phyloP scores from a whole-genome alignment of 2,888 invertebrate species.

The Lottia gigantea region DNA sequence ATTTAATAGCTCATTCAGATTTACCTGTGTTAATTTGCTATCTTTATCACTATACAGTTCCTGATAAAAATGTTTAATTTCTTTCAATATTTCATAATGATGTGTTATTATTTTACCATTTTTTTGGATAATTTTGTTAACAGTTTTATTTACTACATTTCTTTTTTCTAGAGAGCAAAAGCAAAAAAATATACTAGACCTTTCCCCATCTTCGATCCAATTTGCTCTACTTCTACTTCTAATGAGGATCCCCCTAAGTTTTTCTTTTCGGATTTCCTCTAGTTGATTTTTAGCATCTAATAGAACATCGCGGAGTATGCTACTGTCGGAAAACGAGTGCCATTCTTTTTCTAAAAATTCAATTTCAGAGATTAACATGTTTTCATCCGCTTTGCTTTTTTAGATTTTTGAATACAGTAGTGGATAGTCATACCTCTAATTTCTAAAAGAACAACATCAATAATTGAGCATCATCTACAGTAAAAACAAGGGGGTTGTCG shows the following conservation, averaged over 20 bases:
- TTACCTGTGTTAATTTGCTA: not conserved
- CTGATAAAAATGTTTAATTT: not conserved
- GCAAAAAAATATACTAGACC: not conserved
- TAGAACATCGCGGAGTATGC: too few relatives aligned
- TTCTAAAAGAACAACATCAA: too few relatives aligned
- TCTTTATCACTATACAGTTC: not conserved
- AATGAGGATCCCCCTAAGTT: not conserved
- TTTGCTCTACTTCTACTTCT: not conserved
- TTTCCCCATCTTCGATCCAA: not conserved
- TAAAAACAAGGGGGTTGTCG: too few relatives aligned
- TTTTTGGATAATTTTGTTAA: not conserved
- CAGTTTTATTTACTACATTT: slow-evolving; percentile 4
- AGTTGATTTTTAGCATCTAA: not conserved
- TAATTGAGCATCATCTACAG: too few relatives aligned
- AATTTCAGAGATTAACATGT: too few relatives aligned
- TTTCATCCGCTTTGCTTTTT: too few relatives aligned
- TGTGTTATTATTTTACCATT: not conserved
- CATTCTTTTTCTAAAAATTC: too few relatives aligned
- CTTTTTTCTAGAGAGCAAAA: not conserved
- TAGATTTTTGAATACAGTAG: too few relatives aligned
- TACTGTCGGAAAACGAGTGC: too few relatives aligned
- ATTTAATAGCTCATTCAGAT: not conserved
- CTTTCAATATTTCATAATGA: not conserved
- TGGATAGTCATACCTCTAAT: too few relatives aligned
- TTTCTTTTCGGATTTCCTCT: not conserved